Base-by-base conservation (phyloP, 2,113 vertebrate genomes). In the Amazona guildingii region DNA sequence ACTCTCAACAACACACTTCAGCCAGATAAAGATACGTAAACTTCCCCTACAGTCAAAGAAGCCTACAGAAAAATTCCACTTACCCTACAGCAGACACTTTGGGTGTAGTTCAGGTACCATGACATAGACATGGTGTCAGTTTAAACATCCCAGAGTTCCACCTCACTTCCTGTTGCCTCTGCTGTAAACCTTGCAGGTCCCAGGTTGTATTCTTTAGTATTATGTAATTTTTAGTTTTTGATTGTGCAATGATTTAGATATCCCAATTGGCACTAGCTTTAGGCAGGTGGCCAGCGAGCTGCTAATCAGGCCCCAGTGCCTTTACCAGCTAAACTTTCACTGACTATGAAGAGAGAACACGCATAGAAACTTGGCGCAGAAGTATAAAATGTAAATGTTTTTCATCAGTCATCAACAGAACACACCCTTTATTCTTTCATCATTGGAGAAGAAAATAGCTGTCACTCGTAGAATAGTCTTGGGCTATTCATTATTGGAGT, bases 341-440 rank as follows among this genome's bases (percentile, higher is more conserved):
- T 3, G 1, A 14, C 52, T 66, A 15, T 0, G 2, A 80, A 41
- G 18, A 68, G 5, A 55, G 13, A 39, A 0, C 25, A 27, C 18
- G 7, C 17, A 74, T 1, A 88, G 51, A 35, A 76, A 73, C 28
- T 55, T 78, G 23, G 10, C 51, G 35, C 11, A 29, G 52, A 67
- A 83, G 35, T 13, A 39, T 18, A 55, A 72, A 59, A 49, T 2
- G 9, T 52, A 43, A 33, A 54, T 27, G 3, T 27, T 84, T 37
- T 86, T 63, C 20, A 64, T 23, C 52, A 44, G 8, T 28, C 33
- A 73, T 3, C 11, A 87, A 82, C 24, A 87, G 66, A 91, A 88
- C 2, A 17, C 16, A 62, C 33, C 16, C 28, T 80, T 93, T 35
- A 21, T 27, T 84, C 25, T 90, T 83, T 54, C 4, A 7, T 19